Percentiles rank a stretch among this genome's conserved stretches.
These are phyloP conservation scores for Pristionchus arcanus DNA, from an alignment of 2,888 invertebrate genomes.

Conservation along the genomic window DNA sequence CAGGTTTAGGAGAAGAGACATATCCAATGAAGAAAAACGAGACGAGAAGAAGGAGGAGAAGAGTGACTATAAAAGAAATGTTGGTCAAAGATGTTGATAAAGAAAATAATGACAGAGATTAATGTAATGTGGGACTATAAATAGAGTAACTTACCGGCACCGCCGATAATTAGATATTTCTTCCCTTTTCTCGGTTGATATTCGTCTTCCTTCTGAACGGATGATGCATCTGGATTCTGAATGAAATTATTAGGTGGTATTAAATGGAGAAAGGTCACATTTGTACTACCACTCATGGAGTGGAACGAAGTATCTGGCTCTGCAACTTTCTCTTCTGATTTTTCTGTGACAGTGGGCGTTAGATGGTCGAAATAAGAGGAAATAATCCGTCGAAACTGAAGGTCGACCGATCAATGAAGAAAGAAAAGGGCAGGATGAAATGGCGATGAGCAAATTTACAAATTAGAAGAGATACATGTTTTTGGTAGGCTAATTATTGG, in stretches of 20 bases:
- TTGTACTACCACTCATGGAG: background rate
- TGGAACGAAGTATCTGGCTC: background rate
- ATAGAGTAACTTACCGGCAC: background rate
- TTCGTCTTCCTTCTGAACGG: background rate
- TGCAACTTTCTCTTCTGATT: background rate
- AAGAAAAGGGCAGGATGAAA: background rate
- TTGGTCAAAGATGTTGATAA: background rate
- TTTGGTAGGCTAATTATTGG: background rate
- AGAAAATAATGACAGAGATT: background rate
- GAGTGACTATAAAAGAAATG: background rate
- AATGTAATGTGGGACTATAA: background rate
- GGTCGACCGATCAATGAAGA: background rate
- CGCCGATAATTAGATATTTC: background rate
- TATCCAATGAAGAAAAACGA: background rate
- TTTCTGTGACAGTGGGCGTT: background rate
- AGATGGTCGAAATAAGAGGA: background rate
- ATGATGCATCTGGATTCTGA: background rate
- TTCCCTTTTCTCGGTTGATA: background rate
- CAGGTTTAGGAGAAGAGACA: background rate
- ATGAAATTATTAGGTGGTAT: background rate
- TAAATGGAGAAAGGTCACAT: background rate
- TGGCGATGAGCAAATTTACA: background rate
- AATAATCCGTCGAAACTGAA: background rate
- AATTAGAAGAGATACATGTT: background rate
- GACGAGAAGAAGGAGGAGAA: background rate